Conservation (phyloP, 2,113 vertebrate species). For the Sorex fumeus region DNA sequence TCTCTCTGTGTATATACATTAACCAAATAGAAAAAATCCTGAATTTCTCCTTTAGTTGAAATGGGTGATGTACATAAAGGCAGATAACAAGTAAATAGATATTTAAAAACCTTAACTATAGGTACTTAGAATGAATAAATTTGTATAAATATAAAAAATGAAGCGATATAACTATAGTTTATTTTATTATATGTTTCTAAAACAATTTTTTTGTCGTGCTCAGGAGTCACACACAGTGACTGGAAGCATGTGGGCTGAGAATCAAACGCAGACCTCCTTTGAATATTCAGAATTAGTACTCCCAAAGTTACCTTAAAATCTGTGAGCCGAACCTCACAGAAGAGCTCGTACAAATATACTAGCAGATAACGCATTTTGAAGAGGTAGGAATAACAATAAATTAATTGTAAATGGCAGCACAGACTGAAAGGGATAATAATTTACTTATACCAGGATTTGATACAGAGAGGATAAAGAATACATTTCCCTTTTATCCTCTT, state of each 20-base stretch:
- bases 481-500: background rate
- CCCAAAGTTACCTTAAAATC: background rate
- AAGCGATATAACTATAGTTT: background rate
- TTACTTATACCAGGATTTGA: background rate
- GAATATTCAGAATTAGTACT: too few species aligned
- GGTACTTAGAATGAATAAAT: slow-evolving; percentile 12
- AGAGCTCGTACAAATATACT: background rate
- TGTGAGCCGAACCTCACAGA: background rate
- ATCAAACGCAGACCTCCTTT: too few species aligned
- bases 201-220: background rate
- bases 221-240: too few species aligned
- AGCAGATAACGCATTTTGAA: background rate
- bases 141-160: slow-evolving; percentile 7
- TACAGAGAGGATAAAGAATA: background rate
- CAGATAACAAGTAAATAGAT: slow-evolving; percentile 5
- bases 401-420: background rate
- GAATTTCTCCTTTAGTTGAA: background rate
- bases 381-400: background rate
- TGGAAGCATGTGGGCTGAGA: too few species aligned
- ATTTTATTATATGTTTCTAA: background rate
- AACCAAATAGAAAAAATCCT: slow-evolving; percentile 18
- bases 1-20: background rate
- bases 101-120: background rate
- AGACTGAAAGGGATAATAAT: background rate
- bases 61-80: background rate